Evolutionary conservation across 2,888 invertebrate genomes (phyloP), one percentile per base, ranked within the genome.

Genomic region (Agrotis exclamationis): DNA sequence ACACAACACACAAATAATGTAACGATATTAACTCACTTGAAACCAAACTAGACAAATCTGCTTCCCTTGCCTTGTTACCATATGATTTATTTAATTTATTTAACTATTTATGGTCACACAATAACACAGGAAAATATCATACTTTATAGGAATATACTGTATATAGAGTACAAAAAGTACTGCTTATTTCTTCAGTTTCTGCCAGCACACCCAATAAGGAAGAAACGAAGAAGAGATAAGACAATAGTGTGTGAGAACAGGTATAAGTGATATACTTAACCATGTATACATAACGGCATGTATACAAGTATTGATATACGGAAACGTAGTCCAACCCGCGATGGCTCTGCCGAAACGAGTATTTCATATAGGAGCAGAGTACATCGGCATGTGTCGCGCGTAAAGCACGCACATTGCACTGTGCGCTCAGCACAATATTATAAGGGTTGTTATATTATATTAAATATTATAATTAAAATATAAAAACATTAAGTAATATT

Each of bases 331-430:
- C 39, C 48, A 53, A 57, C 63, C 11, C 22, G 48, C 45, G 53
- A 50, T 58, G 39, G 59, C 58, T 79, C 63, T 63, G 68, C 53
- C 50, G 58, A 80, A 84, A 85, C 83, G 64, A 76, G 78, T 76
- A 78, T 82, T 73, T 73, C 72, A 44, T 77, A 59, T 58, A 62
- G 56, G 57, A 65, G 69, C 74, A 60, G 86, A 89, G 88, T 89
- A 81, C 80, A 80, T 80, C 83, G 87, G 66, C 79, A 87, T 86
- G 86, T 85, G 88, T 72, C 85, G 88, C 72, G 82, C 70, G 68
- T 85, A 83, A 85, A 81, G 83, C 89, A 89, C 89, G 89, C 86
- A 68, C 74, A 63, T 68, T 74, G 74, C 83, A 68, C 79, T 57
- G 79, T 84, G 82, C 85, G 77, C 71, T 70, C 70, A 76, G 79